Base-by-base conservation (phyloP, 2,797 vertebrate genomes). In the Telmatherina bonti region DNA sequence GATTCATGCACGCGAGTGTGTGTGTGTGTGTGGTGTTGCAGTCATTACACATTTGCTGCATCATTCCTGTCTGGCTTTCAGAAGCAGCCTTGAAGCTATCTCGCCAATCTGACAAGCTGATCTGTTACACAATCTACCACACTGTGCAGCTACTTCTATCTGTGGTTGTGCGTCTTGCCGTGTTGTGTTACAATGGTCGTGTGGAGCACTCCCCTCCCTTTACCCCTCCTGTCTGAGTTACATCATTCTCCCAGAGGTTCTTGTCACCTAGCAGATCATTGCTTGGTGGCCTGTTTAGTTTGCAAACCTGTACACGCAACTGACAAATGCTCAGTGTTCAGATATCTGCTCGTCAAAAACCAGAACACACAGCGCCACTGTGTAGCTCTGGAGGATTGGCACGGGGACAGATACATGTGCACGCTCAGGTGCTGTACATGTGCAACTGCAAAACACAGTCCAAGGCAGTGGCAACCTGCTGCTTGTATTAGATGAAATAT, bases 11-110 rank as follows among this genome's bases (percentile, higher is more conserved):
- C 4, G 57, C 45, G 69, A 66, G 74, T 49, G 75, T 7, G 30
- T 31, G 30, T 31, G 30, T 7, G 33, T 33, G 33, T 72, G 76
- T 33, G 78, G 76, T 52, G 77, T 84, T 84, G 84, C 85, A 87
- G 84, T 82, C 84, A 55, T 85, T 87, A 82, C 84, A 81, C 75
- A 80, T 87, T 74, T 87, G 84, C 89, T 86, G 85, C 88, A 85
- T 91, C 89, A 88, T 74, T 80, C 81, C 82, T 61, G 85, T 80
- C 81, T 89, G 82, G 79, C 75, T 83, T 74, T 59, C 62, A 79
- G 76, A 51, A 68, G 72, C 56, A 38, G 72, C 70, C 73, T 33
- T 1, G 9, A 33, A 75, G 72, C 36, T 5, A 67, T 70, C 68
- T 60, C 67, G 38, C 43, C 79, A 58, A 65, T 72, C 61, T 78